Evolutionary conservation across 2,113 vertebrate species (phyloP).

Genomic region (Neolamprologus hecqui): DNA sequence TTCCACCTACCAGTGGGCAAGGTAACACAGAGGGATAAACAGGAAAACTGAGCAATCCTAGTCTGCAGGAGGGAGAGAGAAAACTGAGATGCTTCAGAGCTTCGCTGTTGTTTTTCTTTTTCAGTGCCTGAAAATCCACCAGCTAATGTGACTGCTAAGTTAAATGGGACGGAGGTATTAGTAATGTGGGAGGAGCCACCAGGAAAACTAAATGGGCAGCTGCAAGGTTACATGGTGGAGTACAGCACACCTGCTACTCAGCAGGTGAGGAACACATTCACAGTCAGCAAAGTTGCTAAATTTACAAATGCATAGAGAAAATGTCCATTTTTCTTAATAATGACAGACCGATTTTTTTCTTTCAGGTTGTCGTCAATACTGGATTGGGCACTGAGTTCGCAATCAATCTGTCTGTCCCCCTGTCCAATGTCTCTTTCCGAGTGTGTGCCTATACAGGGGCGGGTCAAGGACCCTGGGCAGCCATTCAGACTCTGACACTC

Average conservation of each 20-base stretch:
- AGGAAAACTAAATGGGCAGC: constrained; percentile 73
- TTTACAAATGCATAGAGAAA: not conserved
- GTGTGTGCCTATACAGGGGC: constrained; percentile 79
- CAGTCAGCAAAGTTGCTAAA: not conserved
- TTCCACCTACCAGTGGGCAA: not conserved
- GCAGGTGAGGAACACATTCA: constrained; percentile 24
- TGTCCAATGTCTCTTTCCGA: constrained; percentile 75
- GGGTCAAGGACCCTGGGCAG: constrained; percentile 83
- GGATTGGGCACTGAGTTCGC: constrained; percentile 71
- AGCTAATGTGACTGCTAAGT: constrained; percentile 67
- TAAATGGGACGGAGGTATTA: constrained; percentile 75
- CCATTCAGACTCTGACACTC: constrained; percentile 65
- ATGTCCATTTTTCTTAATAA: not conserved
- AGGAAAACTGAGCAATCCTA: not conserved
- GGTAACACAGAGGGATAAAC: not conserved
- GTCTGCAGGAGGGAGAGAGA: accelerated
- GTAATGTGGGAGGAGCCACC: constrained; percentile 74
- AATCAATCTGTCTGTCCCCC: constrained; percentile 68
- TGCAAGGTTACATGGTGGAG: constrained; percentile 79
- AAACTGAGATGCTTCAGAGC: not conserved
- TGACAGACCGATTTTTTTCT: not conserved
- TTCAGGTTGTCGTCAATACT: constrained; percentile 70
- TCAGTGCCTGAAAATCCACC: constrained; percentile 79
- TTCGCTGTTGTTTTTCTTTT: not conserved
- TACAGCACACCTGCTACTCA: constrained; percentile 59